Conservation (phyloP, 2,113 vertebrate genomes). For the Sander vitreus region DNA sequence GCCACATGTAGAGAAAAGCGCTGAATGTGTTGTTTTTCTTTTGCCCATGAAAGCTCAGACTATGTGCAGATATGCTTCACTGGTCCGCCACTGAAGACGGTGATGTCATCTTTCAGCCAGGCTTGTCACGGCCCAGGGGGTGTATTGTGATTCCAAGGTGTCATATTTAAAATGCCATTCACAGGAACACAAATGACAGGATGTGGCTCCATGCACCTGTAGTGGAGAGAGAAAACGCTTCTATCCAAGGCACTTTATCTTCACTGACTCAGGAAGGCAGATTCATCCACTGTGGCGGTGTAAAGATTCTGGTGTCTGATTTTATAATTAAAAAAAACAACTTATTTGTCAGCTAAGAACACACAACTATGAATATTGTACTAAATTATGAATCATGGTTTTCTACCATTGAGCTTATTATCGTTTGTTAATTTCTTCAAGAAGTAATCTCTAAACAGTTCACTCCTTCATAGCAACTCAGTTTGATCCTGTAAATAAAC, state of each 20-base stretch:
- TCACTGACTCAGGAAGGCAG: slow-evolving; percentile 4
- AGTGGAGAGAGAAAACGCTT: slow-evolving; percentile 17
- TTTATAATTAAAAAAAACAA: neutral
- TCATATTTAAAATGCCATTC: slow-evolving; percentile 73
- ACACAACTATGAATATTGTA: neutral
- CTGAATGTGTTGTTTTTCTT: slow-evolving; percentile 24
- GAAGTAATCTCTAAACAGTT: neutral
- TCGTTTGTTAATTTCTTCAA: neutral
- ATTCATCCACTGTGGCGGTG: slow-evolving; percentile 2
- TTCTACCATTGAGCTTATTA: neutral
- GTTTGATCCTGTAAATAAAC: slow-evolving; percentile 41
- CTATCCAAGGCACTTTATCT: slow-evolving; percentile 17
- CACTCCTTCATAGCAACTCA: neutral
- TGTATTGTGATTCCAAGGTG: slow-evolving; percentile 70
- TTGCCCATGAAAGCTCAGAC: slow-evolving; percentile 32
- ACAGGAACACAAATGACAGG: slow-evolving; percentile 66
- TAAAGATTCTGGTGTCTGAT: neutral
- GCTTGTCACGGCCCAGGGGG: slow-evolving; percentile 68
- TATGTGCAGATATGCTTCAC: slow-evolving; percentile 53
- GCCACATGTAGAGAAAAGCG: slow-evolving; percentile 23
- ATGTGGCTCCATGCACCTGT: slow-evolving; percentile 73
- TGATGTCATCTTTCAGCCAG: slow-evolving; percentile 75
- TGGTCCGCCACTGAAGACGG: slow-evolving; percentile 52
- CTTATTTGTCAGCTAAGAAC: neutral
- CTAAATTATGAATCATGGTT: neutral